These are phyloP conservation scores for Capricornis sumatraensis DNA, from an alignment of 2,113 vertebrate genomes.

Conservation along the genomic window DNA sequence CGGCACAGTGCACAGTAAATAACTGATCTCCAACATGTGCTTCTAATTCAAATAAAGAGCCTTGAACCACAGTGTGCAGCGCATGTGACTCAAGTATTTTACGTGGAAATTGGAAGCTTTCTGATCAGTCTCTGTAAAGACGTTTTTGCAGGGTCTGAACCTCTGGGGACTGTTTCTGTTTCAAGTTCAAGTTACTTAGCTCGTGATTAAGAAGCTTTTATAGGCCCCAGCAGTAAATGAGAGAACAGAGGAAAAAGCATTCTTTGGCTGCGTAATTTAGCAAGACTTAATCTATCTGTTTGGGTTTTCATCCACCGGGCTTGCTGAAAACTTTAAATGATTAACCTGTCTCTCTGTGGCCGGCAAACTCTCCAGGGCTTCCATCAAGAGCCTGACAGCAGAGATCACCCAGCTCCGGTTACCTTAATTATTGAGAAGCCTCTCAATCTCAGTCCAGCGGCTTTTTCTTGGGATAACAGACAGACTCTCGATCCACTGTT, in stretches of 20 bases:
- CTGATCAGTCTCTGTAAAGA: conserved; percentile 24
- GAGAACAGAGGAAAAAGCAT: neutral
- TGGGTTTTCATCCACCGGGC: neutral
- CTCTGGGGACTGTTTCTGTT: neutral
- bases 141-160: neutral
- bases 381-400: neutral
- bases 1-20: neutral
- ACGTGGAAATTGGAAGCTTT: conserved; percentile 2
- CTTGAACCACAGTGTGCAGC: neutral
- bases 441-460: neutral
- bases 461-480: neutral
- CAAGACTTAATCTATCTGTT: neutral
- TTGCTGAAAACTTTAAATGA: conserved; percentile 26
- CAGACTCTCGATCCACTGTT: neutral
- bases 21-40: conserved; percentile 27
- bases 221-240: neutral
- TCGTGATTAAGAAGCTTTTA: conserved; percentile 34
- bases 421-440: neutral
- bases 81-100: neutral
- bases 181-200: conserved; percentile 44
- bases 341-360: neutral
- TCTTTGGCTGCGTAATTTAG: neutral
- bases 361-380: neutral
- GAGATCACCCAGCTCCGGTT: neutral
- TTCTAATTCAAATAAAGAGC: conserved; percentile 19